A percentile compares a stretch with the other conserved stretches of the same genome.
phyloP scores from a whole-genome alignment of 2,113 vertebrate species.

The Passer montanus region DNA sequence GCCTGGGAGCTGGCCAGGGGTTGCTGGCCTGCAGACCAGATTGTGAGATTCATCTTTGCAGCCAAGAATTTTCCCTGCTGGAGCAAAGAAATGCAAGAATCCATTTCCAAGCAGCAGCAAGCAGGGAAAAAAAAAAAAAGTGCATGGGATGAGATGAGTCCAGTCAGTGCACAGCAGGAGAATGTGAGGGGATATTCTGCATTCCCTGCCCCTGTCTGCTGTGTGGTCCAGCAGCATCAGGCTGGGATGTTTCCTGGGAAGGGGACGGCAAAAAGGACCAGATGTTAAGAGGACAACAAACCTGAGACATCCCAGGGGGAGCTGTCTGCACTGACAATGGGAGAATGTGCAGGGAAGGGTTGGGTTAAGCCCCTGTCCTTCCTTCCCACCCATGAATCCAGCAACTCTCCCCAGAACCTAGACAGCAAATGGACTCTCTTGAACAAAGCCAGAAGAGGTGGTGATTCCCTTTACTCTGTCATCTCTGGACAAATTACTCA shows the following conservation, averaged over 20 bases:
- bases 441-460: neutral
- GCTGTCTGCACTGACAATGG: neutral
- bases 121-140: neutral
- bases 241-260: neutral
- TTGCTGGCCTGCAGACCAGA: neutral
- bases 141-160: neutral
- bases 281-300: neutral
- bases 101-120: neutral
- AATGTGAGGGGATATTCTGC: neutral
- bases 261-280: neutral
- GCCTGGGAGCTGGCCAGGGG: neutral
- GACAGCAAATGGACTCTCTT: neutral
- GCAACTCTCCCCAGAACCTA: neutral
- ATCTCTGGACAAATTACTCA: neutral
- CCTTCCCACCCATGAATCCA: neutral
- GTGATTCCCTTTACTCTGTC: neutral
- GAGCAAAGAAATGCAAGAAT: conserved; percentile 24
- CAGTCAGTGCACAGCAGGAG: neutral
- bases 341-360: neutral
- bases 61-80: conserved; percentile 12
- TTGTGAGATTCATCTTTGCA: neutral
- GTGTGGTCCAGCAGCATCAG: neutral
- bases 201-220: neutral
- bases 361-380: neutral
- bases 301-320: neutral